Evolutionary conservation across 2,797 vertebrate species (phyloP).

Genomic region (Gymnopithys bicolor): DNA sequence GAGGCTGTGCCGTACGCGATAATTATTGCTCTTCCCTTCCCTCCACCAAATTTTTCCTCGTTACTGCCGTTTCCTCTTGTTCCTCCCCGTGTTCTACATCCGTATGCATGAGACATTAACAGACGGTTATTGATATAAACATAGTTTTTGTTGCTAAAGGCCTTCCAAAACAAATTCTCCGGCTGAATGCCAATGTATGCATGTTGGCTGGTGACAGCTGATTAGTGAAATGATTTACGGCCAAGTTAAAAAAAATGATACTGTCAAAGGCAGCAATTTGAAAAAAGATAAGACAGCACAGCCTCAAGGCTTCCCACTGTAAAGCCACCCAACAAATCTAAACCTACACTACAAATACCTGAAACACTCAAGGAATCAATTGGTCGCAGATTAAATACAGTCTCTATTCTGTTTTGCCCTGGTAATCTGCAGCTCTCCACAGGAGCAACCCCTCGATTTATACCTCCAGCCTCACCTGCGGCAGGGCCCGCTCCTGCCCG

Average conservation of each 20-base stretch:
- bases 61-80: constrained; percentile 29
- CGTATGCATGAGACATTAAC: constrained; percentile 57
- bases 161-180: constrained; percentile 74
- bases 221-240: constrained; percentile 89
- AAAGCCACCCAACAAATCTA: constrained; percentile 66
- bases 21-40: not conserved
- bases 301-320: constrained; percentile 46
- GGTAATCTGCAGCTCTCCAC: constrained; percentile 81
- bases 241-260: constrained; percentile 83
- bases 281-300: constrained; percentile 82
- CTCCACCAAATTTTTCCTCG: not conserved
- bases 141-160: constrained; percentile 72
- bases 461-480: constrained; percentile 36
- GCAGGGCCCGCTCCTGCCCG: not conserved
- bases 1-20: not conserved
- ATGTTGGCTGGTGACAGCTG: constrained; percentile 84
- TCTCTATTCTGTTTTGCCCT: constrained; percentile 80
- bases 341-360: constrained; percentile 80
- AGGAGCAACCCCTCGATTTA: constrained; percentile 76
- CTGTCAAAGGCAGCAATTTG: constrained; percentile 86
- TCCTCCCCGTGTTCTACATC: constrained; percentile 58
- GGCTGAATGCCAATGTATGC: constrained; percentile 83
- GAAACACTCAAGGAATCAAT: constrained; percentile 85
- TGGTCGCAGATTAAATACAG: constrained; percentile 88
- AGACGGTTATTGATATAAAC: constrained; percentile 76